Percentiles rank a stretch among this genome's conserved stretches.
These are phyloP conservation scores for Lasius platythorax DNA, from an alignment of 2,888 invertebrate species.

Conservation along the genomic window DNA sequence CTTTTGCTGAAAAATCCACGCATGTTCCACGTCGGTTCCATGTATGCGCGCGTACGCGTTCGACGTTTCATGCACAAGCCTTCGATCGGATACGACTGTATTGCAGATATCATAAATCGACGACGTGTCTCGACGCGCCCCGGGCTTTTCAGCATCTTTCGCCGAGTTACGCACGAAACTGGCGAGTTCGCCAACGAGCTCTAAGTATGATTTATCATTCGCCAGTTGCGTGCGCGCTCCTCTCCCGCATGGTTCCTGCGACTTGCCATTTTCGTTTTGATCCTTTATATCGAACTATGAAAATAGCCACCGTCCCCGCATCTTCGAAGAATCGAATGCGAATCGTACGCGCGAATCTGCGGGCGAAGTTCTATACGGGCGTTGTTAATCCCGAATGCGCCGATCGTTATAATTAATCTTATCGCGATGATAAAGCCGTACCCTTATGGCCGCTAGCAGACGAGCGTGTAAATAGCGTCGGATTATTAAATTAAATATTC, in stretches of 20 bases:
- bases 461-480: slow-evolving; percentile 34
- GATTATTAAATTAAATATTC: slow-evolving; percentile 75
- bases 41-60: slow-evolving; percentile 4
- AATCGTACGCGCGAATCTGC: not conserved
- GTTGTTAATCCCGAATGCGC: slow-evolving; percentile 1
- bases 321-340: slow-evolving; percentile 23
- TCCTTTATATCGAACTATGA: not conserved
- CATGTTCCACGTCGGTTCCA: not conserved
- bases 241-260: not conserved
- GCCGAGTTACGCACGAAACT: slow-evolving; percentile 71
- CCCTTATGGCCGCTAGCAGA: slow-evolving; percentile 22
- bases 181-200: slow-evolving; percentile 65
- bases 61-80: slow-evolving; percentile 28
- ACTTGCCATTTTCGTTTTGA: not conserved
- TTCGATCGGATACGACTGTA: slow-evolving; percentile 68
- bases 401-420: slow-evolving; percentile 59
- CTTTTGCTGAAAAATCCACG: not conserved
- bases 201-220: slow-evolving; percentile 75
- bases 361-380: slow-evolving; percentile 10
- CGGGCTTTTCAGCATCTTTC: slow-evolving; percentile 75
- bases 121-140: slow-evolving; percentile 61
- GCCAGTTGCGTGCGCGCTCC: slow-evolving; percentile 65
- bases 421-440: slow-evolving; percentile 50
- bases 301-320: slow-evolving; percentile 17
- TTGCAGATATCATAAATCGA: slow-evolving; percentile 74